Percentiles rank a stretch among this genome's conserved stretches.
phyloP scores from a whole-genome alignment of 2,797 vertebrate species.

The Bryconaethiops microstoma region DNA sequence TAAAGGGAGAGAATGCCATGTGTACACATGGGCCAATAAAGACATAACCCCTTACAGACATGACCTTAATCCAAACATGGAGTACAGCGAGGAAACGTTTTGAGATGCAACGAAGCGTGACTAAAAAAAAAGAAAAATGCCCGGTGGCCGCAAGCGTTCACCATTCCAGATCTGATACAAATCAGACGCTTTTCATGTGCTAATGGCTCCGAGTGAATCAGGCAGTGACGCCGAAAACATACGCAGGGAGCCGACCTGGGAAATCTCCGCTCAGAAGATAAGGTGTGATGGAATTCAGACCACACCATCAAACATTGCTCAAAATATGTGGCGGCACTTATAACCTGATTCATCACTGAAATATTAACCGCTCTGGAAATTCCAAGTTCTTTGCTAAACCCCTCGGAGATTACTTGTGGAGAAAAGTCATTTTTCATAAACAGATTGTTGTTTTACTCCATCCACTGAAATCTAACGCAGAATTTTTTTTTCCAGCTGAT shows the following conservation, averaged over 20 bases:
- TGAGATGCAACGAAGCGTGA: slow-evolving; percentile 69
- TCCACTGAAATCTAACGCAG: background rate
- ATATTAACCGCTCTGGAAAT: slow-evolving; percentile 4
- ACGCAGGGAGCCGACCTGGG: background rate
- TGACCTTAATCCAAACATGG: slow-evolving; percentile 72
- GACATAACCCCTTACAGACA: slow-evolving; percentile 70
- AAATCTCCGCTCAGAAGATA: slow-evolving; percentile 25
- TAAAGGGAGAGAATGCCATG: slow-evolving; percentile 67
- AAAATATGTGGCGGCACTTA: slow-evolving; percentile 30
- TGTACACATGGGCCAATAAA: slow-evolving; percentile 73
- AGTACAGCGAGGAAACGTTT: slow-evolving; percentile 64
- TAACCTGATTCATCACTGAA: slow-evolving; percentile 9
- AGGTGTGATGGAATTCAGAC: slow-evolving; percentile 26
- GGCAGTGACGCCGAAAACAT: slow-evolving; percentile 30
- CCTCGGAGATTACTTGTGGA: background rate
- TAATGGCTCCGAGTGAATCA: slow-evolving; percentile 47
- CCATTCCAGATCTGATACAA: slow-evolving; percentile 62
- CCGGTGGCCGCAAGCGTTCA: slow-evolving; percentile 57
- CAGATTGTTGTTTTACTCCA: background rate
- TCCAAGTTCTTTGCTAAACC: background rate
- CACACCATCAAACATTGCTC: slow-evolving; percentile 11
- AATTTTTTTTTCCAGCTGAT: background rate
- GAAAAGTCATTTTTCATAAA: background rate
- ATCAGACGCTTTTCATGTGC: slow-evolving; percentile 44
- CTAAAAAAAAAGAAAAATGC: slow-evolving; percentile 47